Evolutionary conservation across 2,113 vertebrate species (phyloP).

Genomic region (Sisor rabdophorus): DNA sequence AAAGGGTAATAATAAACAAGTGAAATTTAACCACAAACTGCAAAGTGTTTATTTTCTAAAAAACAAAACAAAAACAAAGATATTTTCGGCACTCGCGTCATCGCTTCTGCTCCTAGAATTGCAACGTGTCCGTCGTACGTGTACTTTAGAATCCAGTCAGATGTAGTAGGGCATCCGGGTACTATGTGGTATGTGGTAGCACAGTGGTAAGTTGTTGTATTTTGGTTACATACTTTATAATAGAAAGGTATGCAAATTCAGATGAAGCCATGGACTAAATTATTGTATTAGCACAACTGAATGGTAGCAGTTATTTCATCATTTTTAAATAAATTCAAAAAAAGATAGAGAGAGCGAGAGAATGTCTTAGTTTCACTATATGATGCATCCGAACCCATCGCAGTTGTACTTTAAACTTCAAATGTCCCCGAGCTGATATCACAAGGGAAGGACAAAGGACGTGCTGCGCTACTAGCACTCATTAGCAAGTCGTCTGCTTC

Average conservation of each 20-base stretch:
- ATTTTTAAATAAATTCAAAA: background rate
- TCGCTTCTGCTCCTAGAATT: no score
- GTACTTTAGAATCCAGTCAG: no score
- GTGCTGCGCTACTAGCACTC: conserved; percentile 16
- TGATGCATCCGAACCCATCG: background rate
- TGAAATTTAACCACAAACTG: no score
- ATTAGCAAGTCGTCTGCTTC: conserved; percentile 42
- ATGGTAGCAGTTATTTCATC: background rate
- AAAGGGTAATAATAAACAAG: no score
- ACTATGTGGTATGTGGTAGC: no score
- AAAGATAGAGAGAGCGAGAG: background rate
- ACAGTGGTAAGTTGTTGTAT: no score
- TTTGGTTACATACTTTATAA: no score
- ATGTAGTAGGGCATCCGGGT: no score
- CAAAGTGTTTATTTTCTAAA: no score
- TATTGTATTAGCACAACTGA: background rate
- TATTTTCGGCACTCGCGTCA: no score
- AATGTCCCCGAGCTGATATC: conserved; percentile 11
- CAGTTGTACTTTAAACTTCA: background rate
- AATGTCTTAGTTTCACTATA: background rate
- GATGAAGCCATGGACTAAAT: background rate
- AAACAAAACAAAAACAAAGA: no score
- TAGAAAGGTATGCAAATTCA: background rate
- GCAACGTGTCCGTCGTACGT: no score
- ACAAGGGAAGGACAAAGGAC: conserved; percentile 35